Base-by-base conservation (phyloP, 2,113 vertebrate genomes). In the Sebastes fasciatus region DNA sequence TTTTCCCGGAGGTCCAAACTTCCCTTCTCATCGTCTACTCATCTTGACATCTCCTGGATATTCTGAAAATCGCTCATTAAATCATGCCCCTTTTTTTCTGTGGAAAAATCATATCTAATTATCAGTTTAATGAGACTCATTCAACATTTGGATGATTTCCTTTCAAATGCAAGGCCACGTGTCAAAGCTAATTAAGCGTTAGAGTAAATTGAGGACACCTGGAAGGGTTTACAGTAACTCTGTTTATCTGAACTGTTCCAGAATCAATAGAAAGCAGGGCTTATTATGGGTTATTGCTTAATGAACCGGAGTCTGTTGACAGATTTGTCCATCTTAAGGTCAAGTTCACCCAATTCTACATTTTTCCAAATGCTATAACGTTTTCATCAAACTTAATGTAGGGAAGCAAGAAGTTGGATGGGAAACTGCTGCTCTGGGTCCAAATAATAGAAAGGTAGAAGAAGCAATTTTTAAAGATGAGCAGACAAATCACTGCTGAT, bases 161-260 rank as follows among this genome's bases (percentile, higher is more conserved):
- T 63, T 23, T 68, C 26, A 69, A 52, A 82, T 70, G 11, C 61
- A 82, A 87, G 74, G 76, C 54, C 61, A 72, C 12, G 42, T 81
- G 79, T 87, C 67, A 63, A 61, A 77, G 23, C 17, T 83, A 63
- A 85, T 85, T 45, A 71, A 16, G 54, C 48, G 61, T 57, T 16
- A 6, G 54, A 14, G 45, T 54, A 54, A 68, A 65, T 67, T 0
- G 1, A 46, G 66, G 51, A 68, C 68, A 64, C 19, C 46, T 11
- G 62, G 60, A 16, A 26, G n/a, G 13, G 43, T 63, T 78, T 65
- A 71, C 26, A 21, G 45, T 40, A 34, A 68, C 40, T 64, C 54
- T 80, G 77, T n/a, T 67, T 87, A 69, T 72, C n/a, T 73, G 6
- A 63, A 60, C 57, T 55, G 46, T 16, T 86, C 77, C 84, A 87